phyloP scores from a whole-genome alignment of 2,888 invertebrate genomes.

The Cantharis nigra region DNA sequence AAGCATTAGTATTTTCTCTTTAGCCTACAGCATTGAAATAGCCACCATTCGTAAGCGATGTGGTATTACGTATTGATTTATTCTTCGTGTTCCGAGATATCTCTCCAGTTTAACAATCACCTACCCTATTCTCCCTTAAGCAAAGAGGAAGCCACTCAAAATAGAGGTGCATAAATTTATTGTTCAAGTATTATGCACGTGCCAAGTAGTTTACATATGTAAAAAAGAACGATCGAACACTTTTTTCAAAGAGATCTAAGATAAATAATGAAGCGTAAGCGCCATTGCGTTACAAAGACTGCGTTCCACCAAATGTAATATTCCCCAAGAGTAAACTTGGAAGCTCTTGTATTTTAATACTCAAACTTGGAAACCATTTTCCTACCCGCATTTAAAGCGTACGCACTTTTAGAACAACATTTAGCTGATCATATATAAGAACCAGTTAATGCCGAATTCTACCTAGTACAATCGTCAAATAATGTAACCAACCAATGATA shows the following conservation, averaged over 20 bases:
- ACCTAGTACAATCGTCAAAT: slow-evolving; percentile 13
- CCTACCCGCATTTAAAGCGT: background rate
- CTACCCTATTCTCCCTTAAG: slow-evolving; percentile 38
- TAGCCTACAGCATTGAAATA: slow-evolving; percentile 37
- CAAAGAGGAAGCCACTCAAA: slow-evolving; percentile 45
- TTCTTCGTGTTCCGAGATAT: slow-evolving; percentile 42
- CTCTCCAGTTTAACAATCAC: slow-evolving; percentile 38
- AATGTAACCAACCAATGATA: slow-evolving; percentile 4
- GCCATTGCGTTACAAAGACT: slow-evolving; percentile 4
- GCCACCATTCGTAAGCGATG: slow-evolving; percentile 44
- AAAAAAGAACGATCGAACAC: slow-evolving; percentile 27
- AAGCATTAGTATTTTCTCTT: slow-evolving; percentile 11
- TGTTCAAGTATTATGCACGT: slow-evolving; percentile 43
- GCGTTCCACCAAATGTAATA: slow-evolving; percentile 13
- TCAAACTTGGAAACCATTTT: slow-evolving; percentile 8
- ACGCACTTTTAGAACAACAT: background rate
- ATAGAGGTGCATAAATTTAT: slow-evolving; percentile 48
- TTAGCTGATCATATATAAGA: background rate
- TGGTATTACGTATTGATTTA: slow-evolving; percentile 48
- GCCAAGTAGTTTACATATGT: slow-evolving; percentile 44
- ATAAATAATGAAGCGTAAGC: slow-evolving; percentile 18
- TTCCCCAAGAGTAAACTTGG: slow-evolving; percentile 11
- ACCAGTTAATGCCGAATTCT: background rate
- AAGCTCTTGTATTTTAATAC: slow-evolving; percentile 15
- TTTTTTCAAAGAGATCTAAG: slow-evolving; percentile 17